A percentile compares a stretch with the other conserved stretches of the same genome.
These are phyloP conservation scores for Eretmochelys imbricata DNA, from an alignment of 2,113 vertebrate species.

Conservation along the genomic window DNA sequence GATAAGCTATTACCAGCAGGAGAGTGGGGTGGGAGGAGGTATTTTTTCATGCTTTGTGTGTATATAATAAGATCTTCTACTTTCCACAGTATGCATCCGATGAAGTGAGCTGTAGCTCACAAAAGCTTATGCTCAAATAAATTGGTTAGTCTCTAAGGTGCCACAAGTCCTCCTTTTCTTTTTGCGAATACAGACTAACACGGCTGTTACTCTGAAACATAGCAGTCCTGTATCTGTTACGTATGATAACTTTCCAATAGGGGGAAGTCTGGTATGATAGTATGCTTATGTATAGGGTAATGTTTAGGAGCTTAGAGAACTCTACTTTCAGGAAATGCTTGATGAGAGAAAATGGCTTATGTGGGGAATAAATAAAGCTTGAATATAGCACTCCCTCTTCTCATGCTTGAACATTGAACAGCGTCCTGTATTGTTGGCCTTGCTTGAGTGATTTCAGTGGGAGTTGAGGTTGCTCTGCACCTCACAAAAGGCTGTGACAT, in stretches of 20 bases:
- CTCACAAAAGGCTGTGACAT: not conserved
- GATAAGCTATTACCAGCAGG: too few species aligned
- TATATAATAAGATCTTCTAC: too few species aligned
- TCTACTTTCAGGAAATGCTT: not conserved
- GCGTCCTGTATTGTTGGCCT: not conserved
- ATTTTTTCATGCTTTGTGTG: too few species aligned
- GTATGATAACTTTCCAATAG: not conserved
- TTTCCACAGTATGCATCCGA: too few species aligned
- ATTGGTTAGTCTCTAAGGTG: too few species aligned
- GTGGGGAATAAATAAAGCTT: not conserved
- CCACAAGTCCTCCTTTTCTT: too few species aligned
- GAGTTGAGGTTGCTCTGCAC: not conserved
- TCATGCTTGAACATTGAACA: not conserved
- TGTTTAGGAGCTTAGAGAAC: not conserved
- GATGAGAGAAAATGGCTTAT: not conserved
- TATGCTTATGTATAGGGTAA: not conserved
- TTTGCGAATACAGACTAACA: too few species aligned
- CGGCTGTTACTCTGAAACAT: too few species aligned
- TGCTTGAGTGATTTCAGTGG: not conserved
- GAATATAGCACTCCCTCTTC: not conserved
- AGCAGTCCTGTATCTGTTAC: not conserved
- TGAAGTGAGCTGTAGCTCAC: too few species aligned
- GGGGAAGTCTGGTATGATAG: not conserved
- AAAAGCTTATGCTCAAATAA: too few species aligned
- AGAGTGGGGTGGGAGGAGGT: too few species aligned